Percentiles rank a stretch among this genome's conserved stretches.
Conservation (phyloP, 2,113 vertebrate genomes). For the Gnathonemus echidnorhynchus region DNA sequence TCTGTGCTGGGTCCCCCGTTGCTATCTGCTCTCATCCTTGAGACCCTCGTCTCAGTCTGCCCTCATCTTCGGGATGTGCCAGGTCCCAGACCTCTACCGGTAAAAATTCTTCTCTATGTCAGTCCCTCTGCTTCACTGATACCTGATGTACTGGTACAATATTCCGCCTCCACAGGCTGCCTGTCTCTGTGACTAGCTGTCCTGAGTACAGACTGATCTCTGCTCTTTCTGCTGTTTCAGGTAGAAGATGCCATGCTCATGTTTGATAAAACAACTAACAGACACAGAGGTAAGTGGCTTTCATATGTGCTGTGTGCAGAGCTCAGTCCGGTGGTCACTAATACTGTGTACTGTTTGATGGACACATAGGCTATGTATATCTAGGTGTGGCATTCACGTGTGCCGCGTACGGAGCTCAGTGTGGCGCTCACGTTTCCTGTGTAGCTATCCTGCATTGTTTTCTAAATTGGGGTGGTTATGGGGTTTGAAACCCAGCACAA, state of each 20-base stretch:
- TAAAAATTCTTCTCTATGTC: not conserved
- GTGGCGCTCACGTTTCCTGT: no score
- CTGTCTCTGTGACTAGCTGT: constrained; percentile 27
- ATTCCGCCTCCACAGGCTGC: not conserved
- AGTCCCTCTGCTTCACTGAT: not conserved
- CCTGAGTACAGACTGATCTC: not conserved
- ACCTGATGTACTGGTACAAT: not conserved
- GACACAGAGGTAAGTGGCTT: constrained; percentile 88
- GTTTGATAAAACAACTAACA: constrained; percentile 98
- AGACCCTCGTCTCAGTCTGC: no score
- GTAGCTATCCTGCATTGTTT: not conserved
- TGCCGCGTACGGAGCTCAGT: not conserved
- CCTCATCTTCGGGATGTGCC: not conserved
- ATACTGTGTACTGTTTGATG: not conserved
- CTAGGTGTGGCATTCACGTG: not conserved
- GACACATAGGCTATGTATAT: not conserved
- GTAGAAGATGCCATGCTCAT: constrained; percentile 98
- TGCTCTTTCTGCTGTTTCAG: constrained; percentile 65
- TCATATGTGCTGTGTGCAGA: not conserved
- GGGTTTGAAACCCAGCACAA: not conserved
- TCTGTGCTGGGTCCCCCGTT: no score
- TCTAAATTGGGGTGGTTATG: not conserved
- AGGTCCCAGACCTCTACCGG: not conserved
- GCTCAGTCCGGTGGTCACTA: not conserved
- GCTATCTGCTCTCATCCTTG: no score